Evolutionary conservation across 1,140 invertebrate species (phyloP).

Genomic region (Physella acuta): DNA sequence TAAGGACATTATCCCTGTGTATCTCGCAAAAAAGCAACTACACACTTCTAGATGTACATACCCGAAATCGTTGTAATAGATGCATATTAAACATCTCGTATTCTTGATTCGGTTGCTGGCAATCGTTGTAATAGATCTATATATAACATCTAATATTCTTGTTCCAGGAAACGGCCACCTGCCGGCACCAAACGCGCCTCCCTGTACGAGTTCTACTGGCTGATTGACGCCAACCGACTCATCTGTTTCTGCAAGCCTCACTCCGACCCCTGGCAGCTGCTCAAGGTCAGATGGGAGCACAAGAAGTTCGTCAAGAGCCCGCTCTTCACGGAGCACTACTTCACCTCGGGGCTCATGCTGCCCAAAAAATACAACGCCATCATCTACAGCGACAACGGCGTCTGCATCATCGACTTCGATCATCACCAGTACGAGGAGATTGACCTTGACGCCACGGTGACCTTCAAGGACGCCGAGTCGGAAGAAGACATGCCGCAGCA

Average conservation of each 20-base stretch:
- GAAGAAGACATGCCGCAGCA: background rate
- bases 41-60: too few relatives aligned
- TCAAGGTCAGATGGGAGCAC: slow-evolving; percentile 32
- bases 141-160: too few relatives aligned
- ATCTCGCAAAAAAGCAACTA: too few relatives aligned
- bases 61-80: too few relatives aligned
- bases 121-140: too few relatives aligned
- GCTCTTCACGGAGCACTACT: slow-evolving; percentile 30
- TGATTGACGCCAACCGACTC: slow-evolving; percentile 45
- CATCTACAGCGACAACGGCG: slow-evolving; percentile 11
- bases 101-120: too few relatives aligned
- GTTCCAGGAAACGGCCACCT: slow-evolving; percentile 16
- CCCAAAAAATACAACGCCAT: slow-evolving; percentile 24
- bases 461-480: background rate
- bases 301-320: slow-evolving; percentile 31
- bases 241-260: slow-evolving; percentile 38
- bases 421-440: slow-evolving; percentile 11
- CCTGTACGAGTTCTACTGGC: slow-evolving; percentile 45
- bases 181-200: slow-evolving; percentile 17
- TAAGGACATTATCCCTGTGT: too few relatives aligned
- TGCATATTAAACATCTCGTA: too few relatives aligned
- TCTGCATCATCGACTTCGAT: slow-evolving; percentile 21
- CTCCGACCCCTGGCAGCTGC: slow-evolving; percentile 42
- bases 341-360: slow-evolving; percentile 28
- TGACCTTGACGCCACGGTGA: background rate